phyloP scores from a whole-genome alignment of 2,113 vertebrate species.

The Toxostoma redivivum region DNA sequence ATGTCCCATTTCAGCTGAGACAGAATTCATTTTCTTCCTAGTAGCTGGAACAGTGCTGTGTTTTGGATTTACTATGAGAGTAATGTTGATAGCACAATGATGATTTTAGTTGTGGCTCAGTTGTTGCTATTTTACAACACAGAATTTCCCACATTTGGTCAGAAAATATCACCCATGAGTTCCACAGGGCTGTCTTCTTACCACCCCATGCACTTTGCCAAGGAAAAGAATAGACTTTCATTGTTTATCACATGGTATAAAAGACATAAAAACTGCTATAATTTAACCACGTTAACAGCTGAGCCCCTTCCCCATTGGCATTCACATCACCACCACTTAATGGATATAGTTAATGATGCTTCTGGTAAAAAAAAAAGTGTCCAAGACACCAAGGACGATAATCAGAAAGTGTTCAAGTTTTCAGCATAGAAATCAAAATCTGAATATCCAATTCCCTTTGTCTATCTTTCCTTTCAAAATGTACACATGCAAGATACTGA shows the following conservation, averaged over 20 bases:
- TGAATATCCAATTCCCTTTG: background rate
- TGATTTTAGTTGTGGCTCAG: background rate
- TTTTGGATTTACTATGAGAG: background rate
- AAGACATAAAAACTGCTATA: background rate
- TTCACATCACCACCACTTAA: background rate
- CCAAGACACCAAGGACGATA: background rate
- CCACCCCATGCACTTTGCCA: background rate
- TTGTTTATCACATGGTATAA: background rate
- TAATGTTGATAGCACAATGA: background rate
- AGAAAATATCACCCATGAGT: background rate
- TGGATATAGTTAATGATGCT: background rate
- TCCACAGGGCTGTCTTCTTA: background rate
- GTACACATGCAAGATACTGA: background rate
- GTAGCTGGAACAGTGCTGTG: background rate
- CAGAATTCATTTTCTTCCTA: background rate
- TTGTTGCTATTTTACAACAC: background rate
- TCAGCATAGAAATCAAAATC: background rate
- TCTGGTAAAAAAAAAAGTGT: background rate
- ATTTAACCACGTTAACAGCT: background rate
- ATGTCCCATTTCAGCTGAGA: background rate
- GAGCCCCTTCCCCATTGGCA: background rate
- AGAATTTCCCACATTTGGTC: background rate
- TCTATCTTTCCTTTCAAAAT: background rate
- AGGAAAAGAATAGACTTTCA: background rate
- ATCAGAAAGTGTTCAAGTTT: background rate